A percentile compares a stretch with the other conserved stretches of the same genome.
Evolutionary conservation across 2,797 vertebrate species (phyloP).

Genomic region (Lerista edwardsae): DNA sequence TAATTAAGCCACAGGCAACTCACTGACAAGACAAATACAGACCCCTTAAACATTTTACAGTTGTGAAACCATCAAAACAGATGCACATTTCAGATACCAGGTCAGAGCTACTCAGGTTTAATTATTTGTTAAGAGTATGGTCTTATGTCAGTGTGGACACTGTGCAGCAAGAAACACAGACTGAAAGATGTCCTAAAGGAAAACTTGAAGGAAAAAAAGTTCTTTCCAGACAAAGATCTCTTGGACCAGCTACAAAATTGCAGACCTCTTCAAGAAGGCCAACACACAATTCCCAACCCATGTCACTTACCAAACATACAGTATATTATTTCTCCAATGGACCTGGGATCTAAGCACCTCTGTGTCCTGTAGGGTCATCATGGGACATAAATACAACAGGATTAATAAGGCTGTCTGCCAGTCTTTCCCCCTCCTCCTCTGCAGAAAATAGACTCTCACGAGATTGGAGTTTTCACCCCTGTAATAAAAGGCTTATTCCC

Average conservation of each 20-base stretch:
- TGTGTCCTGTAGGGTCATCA: not conserved
- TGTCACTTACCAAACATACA: not conserved
- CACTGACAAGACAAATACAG: not conserved
- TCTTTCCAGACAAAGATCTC: not conserved
- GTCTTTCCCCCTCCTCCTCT: not conserved
- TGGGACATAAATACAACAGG: not conserved
- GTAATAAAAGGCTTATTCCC: slow-evolving; percentile 5
- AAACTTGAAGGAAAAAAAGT: not conserved
- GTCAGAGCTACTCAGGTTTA: no score
- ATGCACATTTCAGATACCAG: not conserved
- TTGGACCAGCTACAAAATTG: no score
- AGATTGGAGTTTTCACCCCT: not conserved
- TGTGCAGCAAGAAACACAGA: no score
- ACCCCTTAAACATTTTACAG: not conserved
- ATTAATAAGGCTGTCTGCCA: not conserved
- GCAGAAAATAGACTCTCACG: slow-evolving; percentile 15
- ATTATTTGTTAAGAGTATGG: no score
- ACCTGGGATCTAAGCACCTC: not conserved
- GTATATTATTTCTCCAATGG: not conserved
- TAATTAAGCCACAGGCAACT: not conserved
- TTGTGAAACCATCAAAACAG: not conserved
- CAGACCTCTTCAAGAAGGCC: no score
- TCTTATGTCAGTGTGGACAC: no score
- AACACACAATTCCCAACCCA: not conserved
- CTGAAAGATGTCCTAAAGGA: no score